Evolutionary conservation across 2,113 vertebrate species (phyloP), one percentile per base, ranked within the genome.

Genomic region (Ploceus nigricollis): DNA sequence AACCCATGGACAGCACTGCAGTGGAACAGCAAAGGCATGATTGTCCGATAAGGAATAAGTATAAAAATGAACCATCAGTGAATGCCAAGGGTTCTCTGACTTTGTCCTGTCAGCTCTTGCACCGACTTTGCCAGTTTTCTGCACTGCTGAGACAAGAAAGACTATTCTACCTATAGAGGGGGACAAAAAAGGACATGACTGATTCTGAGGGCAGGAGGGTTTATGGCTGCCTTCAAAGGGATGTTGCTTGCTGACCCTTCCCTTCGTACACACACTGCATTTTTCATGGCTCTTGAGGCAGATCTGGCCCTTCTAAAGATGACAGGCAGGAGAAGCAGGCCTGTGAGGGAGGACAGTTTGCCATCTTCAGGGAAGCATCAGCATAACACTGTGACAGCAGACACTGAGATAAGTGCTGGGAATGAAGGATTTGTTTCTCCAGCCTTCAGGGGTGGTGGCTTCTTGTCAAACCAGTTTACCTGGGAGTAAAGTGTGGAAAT

Each of bases 191-290:
- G 15, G 10, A 45, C 24, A 7, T 25, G 20, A 45, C 19, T 37
- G 28, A 35, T 35, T 63, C 21, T 18, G 21, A 40, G 45, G 54
- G 40, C 31, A 57, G 50, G 28, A 58, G 45, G 12, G 20, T 72
- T 94, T 57, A 28, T 39, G 68, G 31, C 69, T 73, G 1, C 68
- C 39, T 82, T 63, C n/a, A 54, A 17, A 86, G 9, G 9, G 12
- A 2, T 25, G 4, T 54, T 77, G n/a, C 3, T 77, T 61, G 35
- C 57, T 86, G 45, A 40, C 31, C 53, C 48, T 79, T 10, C 47
- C 17, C 30, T 58, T 71, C 0, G 0, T 16, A 10, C 0, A 2
- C 4, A 13, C 28, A 3, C 4, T 14, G n/a, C 7, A 3, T 44
- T 78, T 87, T 45, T 21, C 21, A 10, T 22, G 30, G 16, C 23